A percentile compares a stretch with the other conserved stretches of the same genome.
Evolutionary conservation across 2,113 vertebrate species (phyloP).

Genomic region (Bungarus multicinctus): DNA sequence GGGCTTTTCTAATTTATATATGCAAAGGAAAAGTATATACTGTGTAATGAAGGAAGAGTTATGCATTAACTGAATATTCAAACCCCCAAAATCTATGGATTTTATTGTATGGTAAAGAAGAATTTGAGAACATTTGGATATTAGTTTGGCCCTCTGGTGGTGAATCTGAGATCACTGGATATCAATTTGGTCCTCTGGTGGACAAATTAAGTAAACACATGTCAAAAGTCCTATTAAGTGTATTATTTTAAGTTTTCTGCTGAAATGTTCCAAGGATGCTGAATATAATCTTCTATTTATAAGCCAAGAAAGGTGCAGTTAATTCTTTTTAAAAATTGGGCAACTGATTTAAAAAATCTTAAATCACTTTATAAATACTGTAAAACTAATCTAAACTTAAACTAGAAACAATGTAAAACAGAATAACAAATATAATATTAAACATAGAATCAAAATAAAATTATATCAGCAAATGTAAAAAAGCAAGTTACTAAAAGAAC

Average conservation of each 20-base stretch:
- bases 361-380: not conserved
- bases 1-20: not conserved
- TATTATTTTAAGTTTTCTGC: rapidly evolving
- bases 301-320: not conserved
- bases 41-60: not conserved
- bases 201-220: not conserved
- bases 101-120: not conserved
- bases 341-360: not conserved
- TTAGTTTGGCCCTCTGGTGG: slow-evolving; percentile 54
- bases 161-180: not conserved
- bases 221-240: not conserved
- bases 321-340: not conserved
- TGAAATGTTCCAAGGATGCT: not conserved
- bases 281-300: not conserved
- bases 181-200: slow-evolving; percentile 52
- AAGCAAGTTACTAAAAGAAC: not conserved
- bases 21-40: not conserved
- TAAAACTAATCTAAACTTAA: not conserved
- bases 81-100: not conserved
- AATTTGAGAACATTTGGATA: rapidly evolving
- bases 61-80: not conserved
- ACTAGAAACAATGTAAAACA: not conserved
- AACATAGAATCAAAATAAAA: not conserved
- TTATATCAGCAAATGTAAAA: not conserved
- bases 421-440: not conserved